Evolutionary conservation across 2,888 invertebrate genomes (phyloP).

Genomic region (Andrena haemorrhoa): DNA sequence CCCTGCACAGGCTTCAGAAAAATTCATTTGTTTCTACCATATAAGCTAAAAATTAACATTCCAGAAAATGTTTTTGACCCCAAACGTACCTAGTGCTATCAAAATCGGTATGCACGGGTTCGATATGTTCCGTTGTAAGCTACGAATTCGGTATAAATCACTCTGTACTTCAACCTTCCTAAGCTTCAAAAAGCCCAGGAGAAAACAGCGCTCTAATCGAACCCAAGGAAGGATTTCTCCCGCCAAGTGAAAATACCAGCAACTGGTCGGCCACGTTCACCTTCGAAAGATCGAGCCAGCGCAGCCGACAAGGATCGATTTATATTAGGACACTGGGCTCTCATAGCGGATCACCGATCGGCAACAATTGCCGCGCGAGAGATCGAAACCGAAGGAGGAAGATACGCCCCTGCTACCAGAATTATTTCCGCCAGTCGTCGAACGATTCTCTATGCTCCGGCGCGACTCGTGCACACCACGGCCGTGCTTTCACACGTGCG

Average conservation of each 20-base stretch:
- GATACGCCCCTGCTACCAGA: conserved; percentile 43
- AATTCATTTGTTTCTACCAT: no score
- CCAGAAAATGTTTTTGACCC: no score
- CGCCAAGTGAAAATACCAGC: background rate
- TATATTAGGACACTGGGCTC: conserved; percentile 1
- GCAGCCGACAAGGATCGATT: conserved; percentile 17
- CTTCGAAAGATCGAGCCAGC: conserved; percentile 1
- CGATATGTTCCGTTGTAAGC: no score
- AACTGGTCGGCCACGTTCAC: background rate
- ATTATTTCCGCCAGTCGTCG: conserved; percentile 40
- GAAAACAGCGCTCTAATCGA: no score
- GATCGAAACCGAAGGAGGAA: conserved; percentile 42
- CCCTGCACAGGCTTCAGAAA: no score
- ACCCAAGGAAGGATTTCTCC: no score
- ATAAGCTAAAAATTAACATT: no score
- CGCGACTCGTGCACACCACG: conserved; percentile 30
- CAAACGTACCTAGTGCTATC: no score
- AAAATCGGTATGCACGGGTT: no score
- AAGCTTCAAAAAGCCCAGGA: no score
- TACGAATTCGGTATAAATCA: no score
- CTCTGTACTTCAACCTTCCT: no score
- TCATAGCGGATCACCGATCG: conserved; percentile 25
- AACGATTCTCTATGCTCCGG: conserved; percentile 49
- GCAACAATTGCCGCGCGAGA: conserved; percentile 40
- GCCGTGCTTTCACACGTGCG: conserved; percentile 66